These are phyloP conservation scores for Platypus cylindrus DNA, from an alignment of 2,888 invertebrate species.

Conservation along the genomic window DNA sequence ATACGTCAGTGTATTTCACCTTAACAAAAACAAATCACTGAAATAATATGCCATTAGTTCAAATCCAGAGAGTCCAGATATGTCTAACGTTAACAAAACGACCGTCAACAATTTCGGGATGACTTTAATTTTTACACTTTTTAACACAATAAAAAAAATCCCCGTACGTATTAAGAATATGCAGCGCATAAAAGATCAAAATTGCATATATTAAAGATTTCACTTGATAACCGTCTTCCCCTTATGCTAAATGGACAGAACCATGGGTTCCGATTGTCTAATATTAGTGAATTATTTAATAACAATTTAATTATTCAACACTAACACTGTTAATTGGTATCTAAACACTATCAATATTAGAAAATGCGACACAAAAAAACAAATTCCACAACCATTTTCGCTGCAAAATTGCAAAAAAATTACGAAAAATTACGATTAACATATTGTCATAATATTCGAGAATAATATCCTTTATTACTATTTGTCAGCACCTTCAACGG, in stretches of 20 bases:
- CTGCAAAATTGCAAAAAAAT: no score
- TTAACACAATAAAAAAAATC: no score
- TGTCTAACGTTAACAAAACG: constrained; percentile 12
- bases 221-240: constrained; percentile 35
- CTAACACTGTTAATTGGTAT: no score
- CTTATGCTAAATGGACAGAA: constrained; percentile 30
- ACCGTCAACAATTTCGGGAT: constrained; percentile 21
- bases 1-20: constrained; percentile 1
- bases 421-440: no score
- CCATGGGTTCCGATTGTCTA: constrained; percentile 17
- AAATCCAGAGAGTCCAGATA: not conserved
- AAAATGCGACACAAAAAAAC: no score
- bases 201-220: constrained; percentile 34
- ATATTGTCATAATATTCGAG: no score
- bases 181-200: constrained; percentile 25
- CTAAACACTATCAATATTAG: no score
- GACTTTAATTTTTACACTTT: constrained; percentile 24
- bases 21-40: not conserved
- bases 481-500: no score
- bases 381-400: no score
- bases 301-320: no score
- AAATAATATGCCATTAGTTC: not conserved
- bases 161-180: constrained; percentile 21
- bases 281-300: constrained; percentile 1
- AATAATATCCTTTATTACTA: no score